Evolutionary conservation across 1,140 invertebrate species (phyloP).

Genomic region (Drosophila novamexicana): DNA sequence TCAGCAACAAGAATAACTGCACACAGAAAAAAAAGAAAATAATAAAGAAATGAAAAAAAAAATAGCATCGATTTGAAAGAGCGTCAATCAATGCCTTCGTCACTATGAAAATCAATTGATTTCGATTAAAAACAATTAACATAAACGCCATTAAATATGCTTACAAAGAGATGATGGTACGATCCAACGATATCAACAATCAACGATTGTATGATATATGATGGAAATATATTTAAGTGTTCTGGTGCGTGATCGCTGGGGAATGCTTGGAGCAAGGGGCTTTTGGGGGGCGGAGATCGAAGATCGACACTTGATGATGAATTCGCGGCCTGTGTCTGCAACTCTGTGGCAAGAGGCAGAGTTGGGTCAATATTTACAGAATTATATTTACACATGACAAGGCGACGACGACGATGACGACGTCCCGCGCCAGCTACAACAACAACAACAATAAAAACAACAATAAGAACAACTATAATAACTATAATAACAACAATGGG

Average conservation of each 20-base stretch:
- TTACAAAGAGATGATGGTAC: constrained; percentile 4
- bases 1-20: neutral
- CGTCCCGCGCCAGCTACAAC: constrained; percentile 2
- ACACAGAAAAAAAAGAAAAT: neutral
- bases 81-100: constrained; percentile 73
- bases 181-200: neutral
- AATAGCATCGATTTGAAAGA: constrained; percentile 9
- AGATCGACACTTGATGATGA: constrained; percentile 1
- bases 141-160: constrained; percentile 63
- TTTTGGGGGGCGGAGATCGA: neutral
- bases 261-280: neutral
- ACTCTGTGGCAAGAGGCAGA: constrained; percentile 2
- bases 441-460: constrained; percentile 5
- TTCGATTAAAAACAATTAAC: constrained; percentile 73
- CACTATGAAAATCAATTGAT: constrained; percentile 75
- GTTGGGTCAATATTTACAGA: constrained; percentile 36
- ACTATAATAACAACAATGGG: constrained; percentile 22
- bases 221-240: constrained; percentile 1
- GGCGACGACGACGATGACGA: constrained; percentile 6
- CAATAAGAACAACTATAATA: constrained; percentile 2
- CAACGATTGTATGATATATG: constrained; percentile 41
- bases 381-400: constrained; percentile 48
- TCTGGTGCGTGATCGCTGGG: constrained; percentile 4
- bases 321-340: constrained; percentile 2
- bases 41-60: neutral